phyloP scores from a whole-genome alignment of 2,797 vertebrate species.

The Melopsittacus undulatus region DNA sequence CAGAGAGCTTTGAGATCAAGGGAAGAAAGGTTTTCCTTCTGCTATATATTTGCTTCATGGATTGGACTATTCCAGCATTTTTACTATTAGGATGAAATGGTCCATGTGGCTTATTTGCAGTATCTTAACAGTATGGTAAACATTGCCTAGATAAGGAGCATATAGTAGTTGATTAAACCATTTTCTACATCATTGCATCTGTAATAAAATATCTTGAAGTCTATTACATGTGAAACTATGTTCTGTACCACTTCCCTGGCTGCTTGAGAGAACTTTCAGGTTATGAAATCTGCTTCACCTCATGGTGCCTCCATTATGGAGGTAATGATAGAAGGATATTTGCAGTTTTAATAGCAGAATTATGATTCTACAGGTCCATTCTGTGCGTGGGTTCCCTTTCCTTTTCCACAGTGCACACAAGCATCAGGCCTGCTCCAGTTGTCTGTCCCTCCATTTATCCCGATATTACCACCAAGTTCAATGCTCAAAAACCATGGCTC shows the following conservation, averaged over 20 bases:
- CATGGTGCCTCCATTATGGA: background rate
- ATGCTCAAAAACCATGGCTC: accelerated
- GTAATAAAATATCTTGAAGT: background rate
- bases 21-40: background rate
- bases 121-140: background rate
- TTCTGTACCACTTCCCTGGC: background rate
- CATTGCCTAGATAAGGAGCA: background rate
- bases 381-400: background rate
- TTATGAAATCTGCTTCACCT: background rate
- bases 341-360: background rate
- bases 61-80: background rate
- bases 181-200: background rate
- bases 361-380: background rate
- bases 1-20: background rate
- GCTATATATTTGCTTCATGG: background rate
- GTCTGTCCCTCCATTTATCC: background rate
- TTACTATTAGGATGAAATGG: background rate
- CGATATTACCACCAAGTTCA: background rate
- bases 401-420: background rate
- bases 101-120: background rate
- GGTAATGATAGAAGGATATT: background rate
- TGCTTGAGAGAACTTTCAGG: background rate
- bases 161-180: background rate
- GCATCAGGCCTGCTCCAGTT: background rate
- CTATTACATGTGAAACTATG: background rate